phyloP scores from a whole-genome alignment of 2,113 vertebrate genomes.

The Gopherus flavomarginatus region DNA sequence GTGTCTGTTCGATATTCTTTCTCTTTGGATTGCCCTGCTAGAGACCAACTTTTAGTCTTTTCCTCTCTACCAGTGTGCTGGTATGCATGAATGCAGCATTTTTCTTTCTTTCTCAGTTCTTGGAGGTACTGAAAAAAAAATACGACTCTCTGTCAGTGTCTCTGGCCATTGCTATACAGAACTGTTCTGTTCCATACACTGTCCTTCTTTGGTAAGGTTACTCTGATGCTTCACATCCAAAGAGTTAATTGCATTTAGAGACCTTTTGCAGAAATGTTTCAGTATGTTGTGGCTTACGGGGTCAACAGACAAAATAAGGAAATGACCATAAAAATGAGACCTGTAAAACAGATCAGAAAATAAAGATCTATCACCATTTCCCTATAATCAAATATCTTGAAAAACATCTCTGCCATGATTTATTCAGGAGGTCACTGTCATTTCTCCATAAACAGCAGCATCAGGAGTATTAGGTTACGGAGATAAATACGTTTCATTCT shows the following conservation, averaged over 20 bases:
- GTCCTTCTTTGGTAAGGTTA: not conserved
- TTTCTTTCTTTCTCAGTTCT: not conserved
- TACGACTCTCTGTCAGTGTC: not conserved
- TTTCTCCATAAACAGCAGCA: not conserved
- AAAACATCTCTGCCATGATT: not conserved
- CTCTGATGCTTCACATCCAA: not conserved
- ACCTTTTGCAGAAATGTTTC: not conserved
- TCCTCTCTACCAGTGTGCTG: not conserved
- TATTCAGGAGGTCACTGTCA: not conserved
- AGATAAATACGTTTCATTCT: not conserved
- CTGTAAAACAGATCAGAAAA: not conserved
- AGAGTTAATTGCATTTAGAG: not conserved
- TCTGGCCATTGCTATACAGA: not conserved
- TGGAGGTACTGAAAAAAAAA: not conserved
- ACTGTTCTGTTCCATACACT: rapidly evolving
- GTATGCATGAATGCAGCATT: not conserved
- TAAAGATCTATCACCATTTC: not conserved
- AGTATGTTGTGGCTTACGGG: not conserved
- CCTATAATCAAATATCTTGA: not conserved
- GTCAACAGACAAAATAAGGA: not conserved
- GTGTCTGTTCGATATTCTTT: too few species aligned
- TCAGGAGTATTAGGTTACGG: not conserved
- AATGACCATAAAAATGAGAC: not conserved
- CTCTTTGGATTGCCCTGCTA: too few species aligned
- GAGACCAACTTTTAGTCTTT: too few species aligned